These are phyloP conservation scores for Oxyura jamaicensis DNA, from an alignment of 2,113 vertebrate genomes.

Conservation along the genomic window DNA sequence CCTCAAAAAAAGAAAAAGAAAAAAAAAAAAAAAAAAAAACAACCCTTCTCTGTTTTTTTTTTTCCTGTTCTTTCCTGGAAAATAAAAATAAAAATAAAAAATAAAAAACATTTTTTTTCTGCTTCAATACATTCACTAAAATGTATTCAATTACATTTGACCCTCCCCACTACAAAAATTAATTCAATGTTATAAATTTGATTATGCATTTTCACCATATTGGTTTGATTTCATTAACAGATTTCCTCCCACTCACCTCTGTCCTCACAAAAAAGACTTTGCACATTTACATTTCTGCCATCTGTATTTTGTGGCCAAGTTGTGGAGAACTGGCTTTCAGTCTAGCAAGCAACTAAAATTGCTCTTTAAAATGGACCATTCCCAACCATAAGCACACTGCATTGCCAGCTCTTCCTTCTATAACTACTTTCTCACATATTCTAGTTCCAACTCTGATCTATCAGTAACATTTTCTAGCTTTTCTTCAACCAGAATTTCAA, in stretches of 20 bases:
- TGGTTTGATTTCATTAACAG: constrained; percentile 31
- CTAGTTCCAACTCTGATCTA: neutral
- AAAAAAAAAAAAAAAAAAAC: constrained; percentile 42
- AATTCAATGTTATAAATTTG: neutral
- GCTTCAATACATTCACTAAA: neutral
- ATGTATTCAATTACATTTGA: neutral
- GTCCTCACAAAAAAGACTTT: neutral
- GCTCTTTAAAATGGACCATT: neutral
- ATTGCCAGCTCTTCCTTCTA: neutral
- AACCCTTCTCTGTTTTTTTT: neutral
- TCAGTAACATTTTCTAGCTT: neutral
- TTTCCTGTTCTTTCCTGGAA: neutral
- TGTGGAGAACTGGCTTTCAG: neutral
- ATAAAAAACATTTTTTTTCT: constrained; percentile 21
- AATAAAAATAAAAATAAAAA: too few relatives aligned
- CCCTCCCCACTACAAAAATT: neutral
- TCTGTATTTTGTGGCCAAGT: neutral
- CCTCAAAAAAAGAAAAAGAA: constrained; percentile 34
- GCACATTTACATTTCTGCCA: neutral
- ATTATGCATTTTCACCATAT: neutral
- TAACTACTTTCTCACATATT: neutral
- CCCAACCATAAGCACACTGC: neutral
- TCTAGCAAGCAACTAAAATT: neutral
- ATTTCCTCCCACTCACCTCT: neutral
- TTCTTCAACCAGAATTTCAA: neutral